Evolutionary conservation across 2,797 vertebrate species (phyloP).

Genomic region (Melanotaenia parkinsoni): DNA sequence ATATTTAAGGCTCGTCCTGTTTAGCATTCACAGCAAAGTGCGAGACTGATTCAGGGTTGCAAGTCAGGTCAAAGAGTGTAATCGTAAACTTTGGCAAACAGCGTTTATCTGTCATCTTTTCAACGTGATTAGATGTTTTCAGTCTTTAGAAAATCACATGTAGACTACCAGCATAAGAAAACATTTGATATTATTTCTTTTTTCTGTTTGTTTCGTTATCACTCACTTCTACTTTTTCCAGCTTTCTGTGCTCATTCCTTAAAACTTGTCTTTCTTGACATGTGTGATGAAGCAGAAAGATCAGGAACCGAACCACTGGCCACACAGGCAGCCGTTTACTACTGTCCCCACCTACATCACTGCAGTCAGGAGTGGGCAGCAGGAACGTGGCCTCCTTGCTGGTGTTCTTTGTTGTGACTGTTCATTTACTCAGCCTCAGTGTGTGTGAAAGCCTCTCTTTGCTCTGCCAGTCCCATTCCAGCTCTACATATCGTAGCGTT

Average conservation of each 20-base stretch:
- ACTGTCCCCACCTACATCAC: slow-evolving; percentile 60
- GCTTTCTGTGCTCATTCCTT: slow-evolving; percentile 35
- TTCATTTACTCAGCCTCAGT: slow-evolving; percentile 65
- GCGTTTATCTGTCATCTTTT: slow-evolving; percentile 20
- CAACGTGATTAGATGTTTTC: slow-evolving; percentile 13
- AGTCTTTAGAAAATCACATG: background rate
- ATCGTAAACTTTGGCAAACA: slow-evolving; percentile 50
- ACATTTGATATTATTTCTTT: background rate
- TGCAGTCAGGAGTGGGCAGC: slow-evolving; percentile 54
- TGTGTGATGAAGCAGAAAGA: slow-evolving; percentile 62
- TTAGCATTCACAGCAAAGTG: slow-evolving; percentile 64
- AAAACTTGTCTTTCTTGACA: slow-evolving; percentile 50
- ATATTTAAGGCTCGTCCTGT: slow-evolving; percentile 63
- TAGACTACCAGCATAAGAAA: background rate
- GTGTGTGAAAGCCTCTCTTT: slow-evolving; percentile 68
- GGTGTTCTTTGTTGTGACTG: slow-evolving; percentile 61
- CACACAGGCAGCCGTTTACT: slow-evolving; percentile 44
- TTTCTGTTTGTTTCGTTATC: slow-evolving; percentile 9
- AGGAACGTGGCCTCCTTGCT: slow-evolving; percentile 49
- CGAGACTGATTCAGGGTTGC: slow-evolving; percentile 43
- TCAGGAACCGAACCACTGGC: slow-evolving; percentile 26
- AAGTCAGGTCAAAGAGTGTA: slow-evolving; percentile 46
- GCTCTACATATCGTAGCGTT: slow-evolving; percentile 40
- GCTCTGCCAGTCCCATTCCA: slow-evolving; percentile 58
- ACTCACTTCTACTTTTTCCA: slow-evolving; percentile 19